phyloP scores from a whole-genome alignment of 2,888 invertebrate genomes.

The Anodontia alba region DNA sequence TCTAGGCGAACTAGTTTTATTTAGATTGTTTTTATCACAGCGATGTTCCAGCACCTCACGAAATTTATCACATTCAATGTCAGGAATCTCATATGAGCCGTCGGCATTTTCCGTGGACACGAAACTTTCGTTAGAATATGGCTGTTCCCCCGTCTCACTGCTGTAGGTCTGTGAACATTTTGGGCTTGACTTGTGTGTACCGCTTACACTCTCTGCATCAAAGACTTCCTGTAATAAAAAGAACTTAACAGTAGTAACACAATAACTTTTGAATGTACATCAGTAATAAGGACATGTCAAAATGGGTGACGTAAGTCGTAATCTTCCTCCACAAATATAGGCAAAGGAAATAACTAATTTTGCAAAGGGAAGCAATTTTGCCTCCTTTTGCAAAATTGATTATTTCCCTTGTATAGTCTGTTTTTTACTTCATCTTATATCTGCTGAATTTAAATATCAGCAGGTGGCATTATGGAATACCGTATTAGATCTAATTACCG shows the following conservation, averaged over 20 bases:
- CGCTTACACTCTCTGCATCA: conserved; percentile 77
- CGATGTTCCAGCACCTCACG: conserved; percentile 79
- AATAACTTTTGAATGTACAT: too few species aligned
- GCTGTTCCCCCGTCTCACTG: conserved; percentile 67
- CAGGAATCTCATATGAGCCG: conserved; percentile 74
- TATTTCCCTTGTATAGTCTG: too few species aligned
- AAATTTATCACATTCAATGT: conserved; percentile 79
- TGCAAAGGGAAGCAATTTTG: too few species aligned
- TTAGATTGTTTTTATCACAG: conserved; percentile 68
- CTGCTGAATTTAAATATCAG: too few species aligned
- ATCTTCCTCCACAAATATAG: too few species aligned
- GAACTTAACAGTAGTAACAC: not conserved
- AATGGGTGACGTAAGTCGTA: too few species aligned
- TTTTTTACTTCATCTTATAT: too few species aligned
- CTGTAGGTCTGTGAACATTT: conserved; percentile 51
- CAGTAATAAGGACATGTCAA: too few species aligned
- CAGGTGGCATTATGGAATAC: too few species aligned
- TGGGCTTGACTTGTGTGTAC: conserved; percentile 54
- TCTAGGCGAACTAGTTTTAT: conserved; percentile 61
- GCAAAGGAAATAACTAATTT: too few species aligned
- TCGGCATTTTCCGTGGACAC: conserved; percentile 70
- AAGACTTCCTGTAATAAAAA: conserved; percentile 76
- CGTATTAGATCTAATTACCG: too few species aligned
- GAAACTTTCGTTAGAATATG: conserved; percentile 81
- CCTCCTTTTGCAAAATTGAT: too few species aligned